phyloP scores from a whole-genome alignment of 2,888 invertebrate species.

The Azorinus chamasolen region DNA sequence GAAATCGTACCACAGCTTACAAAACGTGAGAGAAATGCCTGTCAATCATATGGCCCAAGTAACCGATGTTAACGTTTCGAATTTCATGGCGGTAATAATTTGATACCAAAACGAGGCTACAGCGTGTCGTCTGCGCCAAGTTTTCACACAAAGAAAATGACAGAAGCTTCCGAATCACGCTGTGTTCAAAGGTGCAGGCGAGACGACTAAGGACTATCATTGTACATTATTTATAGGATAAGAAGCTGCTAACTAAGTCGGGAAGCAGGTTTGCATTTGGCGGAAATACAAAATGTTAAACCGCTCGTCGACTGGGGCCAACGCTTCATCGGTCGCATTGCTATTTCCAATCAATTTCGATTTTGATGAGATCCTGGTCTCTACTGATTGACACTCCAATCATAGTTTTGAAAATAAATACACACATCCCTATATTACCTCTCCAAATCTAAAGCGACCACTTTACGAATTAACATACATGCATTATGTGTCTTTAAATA shows the following conservation, averaged over 20 bases:
- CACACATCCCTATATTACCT: too few species aligned
- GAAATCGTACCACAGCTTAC: constrained; percentile 42
- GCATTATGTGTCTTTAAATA: too few species aligned
- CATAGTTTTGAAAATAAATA: too few species aligned
- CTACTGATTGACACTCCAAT: too few species aligned
- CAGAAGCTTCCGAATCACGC: constrained; percentile 41
- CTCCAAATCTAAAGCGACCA: too few species aligned
- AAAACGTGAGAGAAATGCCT: constrained; percentile 44
- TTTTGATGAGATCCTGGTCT: too few species aligned
- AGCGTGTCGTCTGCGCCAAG: constrained; percentile 48
- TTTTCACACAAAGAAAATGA: constrained; percentile 42
- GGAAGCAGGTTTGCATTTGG: neutral
- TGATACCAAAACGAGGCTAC: constrained; percentile 47
- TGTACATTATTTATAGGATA: constrained; percentile 9
- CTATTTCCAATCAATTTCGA: too few species aligned
- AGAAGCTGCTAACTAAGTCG: neutral
- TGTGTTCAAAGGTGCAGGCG: constrained; percentile 31
- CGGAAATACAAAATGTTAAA: too few species aligned
- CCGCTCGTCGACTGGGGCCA: too few species aligned
- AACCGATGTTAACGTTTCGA: constrained; percentile 45
- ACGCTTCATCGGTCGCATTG: too few species aligned
- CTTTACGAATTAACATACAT: too few species aligned
- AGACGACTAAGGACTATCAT: constrained; percentile 6
- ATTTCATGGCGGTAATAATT: constrained; percentile 64
- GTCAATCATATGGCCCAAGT: constrained; percentile 56